Conservation (phyloP, 2,888 invertebrate genomes). For the Zaprionus obscuricornis region DNA sequence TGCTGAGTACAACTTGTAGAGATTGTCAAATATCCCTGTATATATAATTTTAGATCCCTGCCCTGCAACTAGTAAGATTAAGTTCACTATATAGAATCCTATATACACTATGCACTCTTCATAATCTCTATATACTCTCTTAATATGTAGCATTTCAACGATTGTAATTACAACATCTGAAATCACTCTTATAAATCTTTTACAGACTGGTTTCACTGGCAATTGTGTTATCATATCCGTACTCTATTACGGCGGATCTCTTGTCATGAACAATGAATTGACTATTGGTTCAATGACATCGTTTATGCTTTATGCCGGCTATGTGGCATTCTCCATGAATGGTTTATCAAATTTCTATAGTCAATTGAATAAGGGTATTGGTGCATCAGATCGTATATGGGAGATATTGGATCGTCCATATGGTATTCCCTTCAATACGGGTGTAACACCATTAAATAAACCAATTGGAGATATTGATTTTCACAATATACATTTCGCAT, state of each 20-base stretch:
- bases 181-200: no score
- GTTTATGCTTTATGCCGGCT: slow-evolving; percentile 96
- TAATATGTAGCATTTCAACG: no score
- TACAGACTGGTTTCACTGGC: slow-evolving; percentile 93
- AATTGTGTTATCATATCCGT: slow-evolving; percentile 95
- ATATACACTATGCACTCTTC: no score
- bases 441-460: slow-evolving; percentile 75
- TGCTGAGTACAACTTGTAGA: no score
- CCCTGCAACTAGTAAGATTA: no score
- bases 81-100: no score
- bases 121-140: neutral
- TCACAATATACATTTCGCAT: slow-evolving; percentile 89
- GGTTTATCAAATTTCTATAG: slow-evolving; percentile 97
- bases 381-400: slow-evolving; percentile 95
- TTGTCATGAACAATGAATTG: slow-evolving; percentile 91
- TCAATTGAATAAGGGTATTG: slow-evolving; percentile 96
- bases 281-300: slow-evolving; percentile 95
- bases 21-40: no score
- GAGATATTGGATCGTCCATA: slow-evolving; percentile 93
- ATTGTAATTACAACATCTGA: slow-evolving; percentile 30
- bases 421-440: slow-evolving; percentile 87
- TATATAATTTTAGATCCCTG: no score
- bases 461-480: slow-evolving; percentile 88
- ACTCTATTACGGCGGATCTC: slow-evolving; percentile 94
- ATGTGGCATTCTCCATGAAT: slow-evolving; percentile 94